Conservation (phyloP, 2,888 invertebrate species). For the Chaitophorus viminalis region DNA sequence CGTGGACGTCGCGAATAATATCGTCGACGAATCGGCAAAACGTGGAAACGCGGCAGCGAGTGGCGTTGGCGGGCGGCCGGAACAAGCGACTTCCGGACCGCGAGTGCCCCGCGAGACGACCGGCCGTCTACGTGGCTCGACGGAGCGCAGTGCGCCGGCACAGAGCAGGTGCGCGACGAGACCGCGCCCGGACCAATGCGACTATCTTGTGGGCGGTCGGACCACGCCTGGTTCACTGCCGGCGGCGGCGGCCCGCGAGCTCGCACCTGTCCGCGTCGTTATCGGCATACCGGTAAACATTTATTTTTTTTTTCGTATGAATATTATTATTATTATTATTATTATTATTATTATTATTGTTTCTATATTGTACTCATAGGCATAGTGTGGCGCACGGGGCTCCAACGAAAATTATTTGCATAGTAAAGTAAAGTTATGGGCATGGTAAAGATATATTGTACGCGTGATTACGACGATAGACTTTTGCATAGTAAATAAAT, state of each 20-base stretch:
- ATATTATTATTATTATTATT: background rate
- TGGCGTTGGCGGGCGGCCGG: background rate
- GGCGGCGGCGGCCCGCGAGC: background rate
- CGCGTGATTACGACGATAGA: too few species aligned
- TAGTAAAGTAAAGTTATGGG: too few species aligned
- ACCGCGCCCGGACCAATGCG: constrained; percentile 59
- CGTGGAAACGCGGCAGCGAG: background rate
- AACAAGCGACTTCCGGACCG: constrained; percentile 39
- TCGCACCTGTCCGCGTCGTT: constrained; percentile 33
- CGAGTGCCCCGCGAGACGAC: background rate
- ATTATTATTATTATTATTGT: background rate
- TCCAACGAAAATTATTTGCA: too few species aligned
- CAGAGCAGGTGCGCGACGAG: constrained; percentile 41
- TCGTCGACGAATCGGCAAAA: background rate
- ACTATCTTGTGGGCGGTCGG: constrained; percentile 55
- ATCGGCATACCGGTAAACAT: background rate
- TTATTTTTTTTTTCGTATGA: too few species aligned
- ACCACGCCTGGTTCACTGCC: constrained; percentile 55
- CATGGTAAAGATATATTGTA: too few species aligned
- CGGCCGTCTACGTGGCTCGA: background rate
- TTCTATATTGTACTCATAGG: too few species aligned
- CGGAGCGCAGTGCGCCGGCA: background rate
- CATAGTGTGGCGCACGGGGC: too few species aligned
- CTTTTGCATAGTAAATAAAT: too few species aligned
- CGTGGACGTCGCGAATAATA: too few species aligned